Percentiles rank a stretch among this genome's conserved stretches.
Conservation (phyloP, 2,797 vertebrate species). For the Todus mexicanus region DNA sequence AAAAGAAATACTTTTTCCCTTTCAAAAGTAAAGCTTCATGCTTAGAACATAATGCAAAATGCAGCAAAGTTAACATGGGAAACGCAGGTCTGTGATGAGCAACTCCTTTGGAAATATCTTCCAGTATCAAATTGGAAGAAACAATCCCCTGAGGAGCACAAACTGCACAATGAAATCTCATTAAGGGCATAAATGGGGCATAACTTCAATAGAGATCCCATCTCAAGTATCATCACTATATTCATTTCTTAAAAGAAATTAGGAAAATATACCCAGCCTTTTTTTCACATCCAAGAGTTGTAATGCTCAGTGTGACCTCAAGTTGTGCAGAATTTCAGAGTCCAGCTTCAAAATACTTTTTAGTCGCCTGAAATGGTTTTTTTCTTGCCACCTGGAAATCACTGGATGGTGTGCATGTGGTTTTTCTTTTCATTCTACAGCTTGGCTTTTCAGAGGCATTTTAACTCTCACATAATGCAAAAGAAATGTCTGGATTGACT, state of each 20-base stretch:
- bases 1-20: neutral
- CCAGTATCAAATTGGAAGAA: neutral
- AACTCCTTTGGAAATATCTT: neutral
- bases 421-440: neutral
- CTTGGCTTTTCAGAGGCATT: neutral
- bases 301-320: neutral
- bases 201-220: neutral
- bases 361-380: neutral
- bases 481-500: neutral
- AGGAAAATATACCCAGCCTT: neutral
- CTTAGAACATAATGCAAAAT: neutral
- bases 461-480: neutral
- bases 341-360: neutral
- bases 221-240: neutral
- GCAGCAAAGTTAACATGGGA: neutral
- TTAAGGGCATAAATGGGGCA: slow-evolving; percentile 26
- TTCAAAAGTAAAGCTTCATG: neutral
- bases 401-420: neutral
- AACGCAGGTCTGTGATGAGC: neutral
- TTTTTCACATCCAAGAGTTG: neutral
- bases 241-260: neutral
- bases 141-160: neutral
- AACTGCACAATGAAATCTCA: neutral
- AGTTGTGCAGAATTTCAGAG: neutral
- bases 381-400: neutral